These are phyloP conservation scores for Myrmophylax atrothorax DNA, from an alignment of 2,113 vertebrate species.

Conservation along the genomic window DNA sequence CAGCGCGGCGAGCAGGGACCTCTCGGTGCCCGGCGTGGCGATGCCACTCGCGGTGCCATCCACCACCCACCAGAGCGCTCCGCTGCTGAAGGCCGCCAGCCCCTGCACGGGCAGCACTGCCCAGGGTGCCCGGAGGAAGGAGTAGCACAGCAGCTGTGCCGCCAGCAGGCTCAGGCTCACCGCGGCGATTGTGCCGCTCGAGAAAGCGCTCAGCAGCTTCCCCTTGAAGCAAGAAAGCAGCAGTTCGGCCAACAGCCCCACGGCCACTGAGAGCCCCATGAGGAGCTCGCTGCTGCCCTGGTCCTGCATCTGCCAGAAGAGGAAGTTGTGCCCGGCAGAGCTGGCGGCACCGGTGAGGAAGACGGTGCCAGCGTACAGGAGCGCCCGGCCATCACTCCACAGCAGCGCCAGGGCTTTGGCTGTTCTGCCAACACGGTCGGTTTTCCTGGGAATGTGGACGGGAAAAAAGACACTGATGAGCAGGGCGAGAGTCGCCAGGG, in stretches of 20 bases:
- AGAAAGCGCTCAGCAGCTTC: slow-evolving; percentile 69
- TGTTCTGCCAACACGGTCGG: slow-evolving; percentile 3
- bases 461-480: slow-evolving; percentile 74
- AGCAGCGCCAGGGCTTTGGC: slow-evolving; percentile 80
- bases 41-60: slow-evolving; percentile 71
- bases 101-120: slow-evolving; percentile 77
- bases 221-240: slow-evolving; percentile 65
- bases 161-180: slow-evolving; percentile 69
- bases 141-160: slow-evolving; percentile 83
- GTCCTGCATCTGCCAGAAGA: slow-evolving; percentile 91
- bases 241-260: slow-evolving; percentile 77
- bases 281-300: slow-evolving; percentile 78
- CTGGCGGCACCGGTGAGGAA: slow-evolving; percentile 65
- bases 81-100: slow-evolving; percentile 75
- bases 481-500: slow-evolving; percentile 52
- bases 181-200: slow-evolving; percentile 53
- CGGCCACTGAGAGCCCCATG: slow-evolving; percentile 79
- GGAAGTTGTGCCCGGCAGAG: slow-evolving; percentile 80
- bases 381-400: slow-evolving; percentile 67
- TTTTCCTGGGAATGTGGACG: slow-evolving; percentile 68
- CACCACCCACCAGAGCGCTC: slow-evolving; percentile 84
- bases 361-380: slow-evolving; percentile 75
- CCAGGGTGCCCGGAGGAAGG: slow-evolving; percentile 85
- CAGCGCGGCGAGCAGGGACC: slow-evolving; percentile 76
- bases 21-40: slow-evolving; percentile 77